These are phyloP conservation scores for Chrosomus eos DNA, from an alignment of 2,797 vertebrate species.

Conservation along the genomic window DNA sequence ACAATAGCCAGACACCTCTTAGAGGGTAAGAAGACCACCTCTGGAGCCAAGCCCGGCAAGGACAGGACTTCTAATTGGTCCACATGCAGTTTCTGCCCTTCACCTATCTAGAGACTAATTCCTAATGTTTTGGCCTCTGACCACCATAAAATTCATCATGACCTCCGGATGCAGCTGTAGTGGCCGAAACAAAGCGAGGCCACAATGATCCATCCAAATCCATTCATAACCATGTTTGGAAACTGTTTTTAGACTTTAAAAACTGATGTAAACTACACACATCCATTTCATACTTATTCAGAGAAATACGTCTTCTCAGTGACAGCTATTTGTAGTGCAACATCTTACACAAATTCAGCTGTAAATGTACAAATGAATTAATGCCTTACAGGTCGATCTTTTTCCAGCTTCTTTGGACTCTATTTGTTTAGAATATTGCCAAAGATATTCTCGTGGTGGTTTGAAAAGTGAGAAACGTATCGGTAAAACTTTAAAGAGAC, in stretches of 20 bases:
- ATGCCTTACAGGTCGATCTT: not conserved
- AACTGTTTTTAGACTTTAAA: not conserved
- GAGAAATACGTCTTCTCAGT: not conserved
- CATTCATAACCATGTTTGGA: not conserved
- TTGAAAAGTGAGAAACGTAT: not conserved
- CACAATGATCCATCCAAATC: not conserved
- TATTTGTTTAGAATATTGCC: not conserved
- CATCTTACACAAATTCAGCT: not conserved
- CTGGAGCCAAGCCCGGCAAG: not conserved
- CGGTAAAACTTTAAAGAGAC: not conserved
- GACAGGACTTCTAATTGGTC: not conserved
- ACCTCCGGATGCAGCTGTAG: not conserved
- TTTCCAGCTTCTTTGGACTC: not conserved
- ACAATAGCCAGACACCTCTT: not conserved
- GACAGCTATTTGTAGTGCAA: not conserved
- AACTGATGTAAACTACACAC: not conserved
- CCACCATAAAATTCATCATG: too few species aligned
- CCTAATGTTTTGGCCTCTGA: too few species aligned
- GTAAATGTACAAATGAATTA: not conserved
- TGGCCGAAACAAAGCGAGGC: not conserved
- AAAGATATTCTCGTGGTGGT: not conserved
- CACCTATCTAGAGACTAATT: too few species aligned
- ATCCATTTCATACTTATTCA: not conserved
- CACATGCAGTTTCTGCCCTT: not conserved
- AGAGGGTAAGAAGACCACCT: not conserved